Conservation (phyloP, 2,113 vertebrate genomes). For the Python bivittatus region DNA sequence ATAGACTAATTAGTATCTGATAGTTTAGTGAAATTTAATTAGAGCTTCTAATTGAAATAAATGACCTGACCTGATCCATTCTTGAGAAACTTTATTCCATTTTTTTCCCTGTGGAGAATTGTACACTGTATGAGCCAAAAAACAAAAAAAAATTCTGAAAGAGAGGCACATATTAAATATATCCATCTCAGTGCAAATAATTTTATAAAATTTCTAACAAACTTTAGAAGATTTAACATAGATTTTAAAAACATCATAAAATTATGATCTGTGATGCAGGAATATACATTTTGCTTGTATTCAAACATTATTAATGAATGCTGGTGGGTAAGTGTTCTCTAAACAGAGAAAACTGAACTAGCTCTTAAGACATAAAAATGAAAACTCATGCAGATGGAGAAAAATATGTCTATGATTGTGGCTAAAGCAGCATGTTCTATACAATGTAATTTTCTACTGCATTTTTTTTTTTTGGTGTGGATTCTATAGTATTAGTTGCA, state of each 20-base stretch:
- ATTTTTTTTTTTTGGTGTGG: neutral
- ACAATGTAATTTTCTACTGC: neutral
- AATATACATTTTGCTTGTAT: constrained; percentile 26
- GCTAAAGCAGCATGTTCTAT: neutral
- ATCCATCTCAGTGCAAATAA: constrained; percentile 22
- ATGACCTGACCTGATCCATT: constrained; percentile 60
- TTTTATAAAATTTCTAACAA: constrained; percentile 37
- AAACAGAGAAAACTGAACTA: constrained; percentile 17
- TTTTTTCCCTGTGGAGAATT: constrained; percentile 51
- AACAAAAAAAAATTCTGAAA: constrained; percentile 42
- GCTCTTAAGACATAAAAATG: constrained; percentile 41
- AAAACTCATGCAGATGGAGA: constrained; percentile 50
- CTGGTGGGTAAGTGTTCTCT: constrained; percentile 14
- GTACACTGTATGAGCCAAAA: constrained; percentile 50
- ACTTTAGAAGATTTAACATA: constrained; percentile 43
- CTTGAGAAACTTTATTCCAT: constrained; percentile 57
- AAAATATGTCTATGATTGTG: neutral
- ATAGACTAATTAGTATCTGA: constrained; percentile 73
- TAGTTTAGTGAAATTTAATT: constrained; percentile 74
- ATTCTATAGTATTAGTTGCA: neutral
- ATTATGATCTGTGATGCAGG: constrained; percentile 14
- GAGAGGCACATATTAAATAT: constrained; percentile 25
- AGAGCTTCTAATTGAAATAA: constrained; percentile 73
- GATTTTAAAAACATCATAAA: constrained; percentile 26
- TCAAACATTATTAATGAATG: constrained; percentile 40